A percentile compares a stretch with the other conserved stretches of the same genome.
Evolutionary conservation across 2,113 vertebrate genomes (phyloP).

Genomic region (Malurus melanocephalus): DNA sequence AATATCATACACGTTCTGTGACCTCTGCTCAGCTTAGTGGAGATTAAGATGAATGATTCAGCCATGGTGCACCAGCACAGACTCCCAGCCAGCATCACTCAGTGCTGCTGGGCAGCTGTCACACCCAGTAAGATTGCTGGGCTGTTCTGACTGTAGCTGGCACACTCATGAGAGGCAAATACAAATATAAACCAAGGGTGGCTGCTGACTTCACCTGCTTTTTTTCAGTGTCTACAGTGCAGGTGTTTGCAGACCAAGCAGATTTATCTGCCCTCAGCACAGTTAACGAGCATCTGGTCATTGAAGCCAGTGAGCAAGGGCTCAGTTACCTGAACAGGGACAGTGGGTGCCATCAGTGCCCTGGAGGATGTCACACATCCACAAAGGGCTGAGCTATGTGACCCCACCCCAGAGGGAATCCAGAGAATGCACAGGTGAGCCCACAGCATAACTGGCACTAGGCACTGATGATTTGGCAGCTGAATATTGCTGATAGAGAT

Average conservation of each 20-base stretch:
- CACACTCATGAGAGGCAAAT: neutral
- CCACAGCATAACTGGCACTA: neutral
- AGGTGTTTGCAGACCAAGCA: neutral
- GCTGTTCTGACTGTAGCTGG: neutral
- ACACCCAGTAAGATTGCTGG: neutral
- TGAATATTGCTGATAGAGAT: neutral
- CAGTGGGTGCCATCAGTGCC: neutral
- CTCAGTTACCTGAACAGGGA: neutral
- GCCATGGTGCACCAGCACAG: neutral
- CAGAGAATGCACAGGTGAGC: neutral
- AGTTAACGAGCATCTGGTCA: neutral
- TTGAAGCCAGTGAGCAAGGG: neutral
- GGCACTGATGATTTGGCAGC: neutral
- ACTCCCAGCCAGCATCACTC: neutral
- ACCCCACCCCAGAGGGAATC: neutral
- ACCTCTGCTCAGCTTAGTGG: neutral
- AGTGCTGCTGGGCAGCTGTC: neutral
- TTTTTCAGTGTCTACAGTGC: neutral
- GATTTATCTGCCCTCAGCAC: neutral
- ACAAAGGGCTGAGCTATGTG: fast-evolving
- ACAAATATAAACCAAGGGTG: neutral
- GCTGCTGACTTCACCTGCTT: too few relatives aligned
- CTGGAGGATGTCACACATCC: neutral
- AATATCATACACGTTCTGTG: neutral
- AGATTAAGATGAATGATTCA: neutral